These are phyloP conservation scores for Thomomys bottae DNA, from an alignment of 2,113 vertebrate species.

Conservation along the genomic window DNA sequence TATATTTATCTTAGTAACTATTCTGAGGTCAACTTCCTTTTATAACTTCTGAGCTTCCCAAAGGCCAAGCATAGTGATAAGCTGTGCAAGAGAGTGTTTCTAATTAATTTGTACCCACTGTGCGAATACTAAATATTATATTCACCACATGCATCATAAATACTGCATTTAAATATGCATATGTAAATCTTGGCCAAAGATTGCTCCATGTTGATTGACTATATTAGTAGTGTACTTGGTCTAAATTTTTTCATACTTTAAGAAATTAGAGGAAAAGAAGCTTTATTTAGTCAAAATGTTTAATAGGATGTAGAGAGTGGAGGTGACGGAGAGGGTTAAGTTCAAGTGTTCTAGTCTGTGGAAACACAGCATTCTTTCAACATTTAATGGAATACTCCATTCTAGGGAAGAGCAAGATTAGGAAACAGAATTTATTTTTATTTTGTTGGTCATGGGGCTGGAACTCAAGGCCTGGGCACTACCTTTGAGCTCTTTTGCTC, in stretches of 20 bases:
- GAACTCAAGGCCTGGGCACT: too few relatives aligned
- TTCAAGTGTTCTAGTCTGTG: background rate
- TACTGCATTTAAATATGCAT: background rate
- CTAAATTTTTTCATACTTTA: background rate
- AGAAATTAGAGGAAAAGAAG: constrained; percentile 1
- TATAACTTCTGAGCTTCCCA: constrained; percentile 4
- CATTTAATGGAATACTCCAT: background rate
- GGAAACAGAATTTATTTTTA: background rate
- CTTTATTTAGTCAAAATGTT: background rate
- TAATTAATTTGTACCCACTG: constrained; percentile 34
- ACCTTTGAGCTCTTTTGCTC: too few relatives aligned
- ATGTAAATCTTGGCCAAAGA: background rate
- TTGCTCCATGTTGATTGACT: background rate
- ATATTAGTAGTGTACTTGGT: background rate
- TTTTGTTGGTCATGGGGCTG: too few relatives aligned
- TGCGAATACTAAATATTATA: constrained; percentile 28
- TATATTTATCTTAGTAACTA: background rate
- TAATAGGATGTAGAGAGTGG: background rate
- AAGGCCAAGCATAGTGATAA: constrained; percentile 8
- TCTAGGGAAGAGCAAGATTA: background rate
- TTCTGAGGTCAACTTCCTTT: background rate
- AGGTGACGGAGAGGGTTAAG: background rate
- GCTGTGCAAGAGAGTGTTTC: constrained; percentile 25
- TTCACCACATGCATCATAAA: background rate
- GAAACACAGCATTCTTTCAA: background rate